A percentile compares a stretch with the other conserved stretches of the same genome.
Evolutionary conservation across 2,113 vertebrate genomes (phyloP).

Genomic region (Cyanoramphus novaezelandiae): DNA sequence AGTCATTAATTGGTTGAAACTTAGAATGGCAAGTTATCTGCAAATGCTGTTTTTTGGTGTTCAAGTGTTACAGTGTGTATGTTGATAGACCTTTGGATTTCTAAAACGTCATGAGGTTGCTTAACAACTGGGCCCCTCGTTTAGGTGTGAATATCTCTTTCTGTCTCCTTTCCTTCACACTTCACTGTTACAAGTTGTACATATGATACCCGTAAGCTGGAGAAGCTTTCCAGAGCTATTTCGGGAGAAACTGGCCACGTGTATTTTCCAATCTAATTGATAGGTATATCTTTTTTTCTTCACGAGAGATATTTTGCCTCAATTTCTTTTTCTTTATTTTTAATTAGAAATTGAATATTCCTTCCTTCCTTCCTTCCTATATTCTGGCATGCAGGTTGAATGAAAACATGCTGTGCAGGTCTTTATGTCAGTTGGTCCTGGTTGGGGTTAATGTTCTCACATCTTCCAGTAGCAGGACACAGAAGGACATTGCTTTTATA

Average conservation of each 20-base stretch:
- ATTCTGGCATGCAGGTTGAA: not conserved
- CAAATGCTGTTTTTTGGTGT: not conserved
- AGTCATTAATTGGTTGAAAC: not conserved
- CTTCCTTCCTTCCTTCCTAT: not conserved
- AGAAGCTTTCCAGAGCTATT: not conserved
- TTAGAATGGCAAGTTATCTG: not conserved
- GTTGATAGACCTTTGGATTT: not conserved
- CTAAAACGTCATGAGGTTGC: not conserved
- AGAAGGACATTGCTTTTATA: not conserved
- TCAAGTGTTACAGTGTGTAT: not conserved
- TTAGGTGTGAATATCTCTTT: not conserved
- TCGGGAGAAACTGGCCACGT: accelerated
- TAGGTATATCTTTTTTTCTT: not conserved
- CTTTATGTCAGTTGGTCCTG: not conserved
- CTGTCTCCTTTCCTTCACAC: not conserved
- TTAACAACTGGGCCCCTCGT: not conserved
- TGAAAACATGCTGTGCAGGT: not conserved
- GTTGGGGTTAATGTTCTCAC: not conserved
- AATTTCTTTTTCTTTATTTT: not conserved
- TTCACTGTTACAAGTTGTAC: not conserved
- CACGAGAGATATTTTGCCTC: not conserved
- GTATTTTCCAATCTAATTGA: not conserved
- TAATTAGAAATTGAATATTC: not conserved
- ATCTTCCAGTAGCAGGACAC: not conserved
- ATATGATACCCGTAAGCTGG: not conserved